Base-by-base conservation (phyloP, 2,888 invertebrate species). In the Phragmatobia fuliginosa region DNA sequence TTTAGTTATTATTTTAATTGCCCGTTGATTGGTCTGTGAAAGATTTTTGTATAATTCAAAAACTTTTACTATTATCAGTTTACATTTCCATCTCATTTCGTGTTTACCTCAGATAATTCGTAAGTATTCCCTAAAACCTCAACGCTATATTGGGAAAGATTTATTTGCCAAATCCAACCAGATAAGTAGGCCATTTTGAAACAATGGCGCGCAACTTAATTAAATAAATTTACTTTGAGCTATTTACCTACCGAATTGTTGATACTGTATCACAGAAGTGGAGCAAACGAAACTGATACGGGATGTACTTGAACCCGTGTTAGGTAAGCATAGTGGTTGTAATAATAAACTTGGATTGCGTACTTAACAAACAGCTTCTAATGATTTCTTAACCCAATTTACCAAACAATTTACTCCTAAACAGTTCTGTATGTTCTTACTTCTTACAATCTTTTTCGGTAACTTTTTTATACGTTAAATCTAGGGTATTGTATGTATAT, bases 311-410 rank as follows among this genome's bases (percentile, higher is more conserved):
- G 62, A 62, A 38, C 28, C 62, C 41, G 11, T 63, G 21, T 63
- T 49, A 32, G 14, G n/a, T 63, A 63, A 63, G n/a, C 32, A 49
- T 31, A 32, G 16, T n/a, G 32, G 32, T 45, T 45, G 14, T 49
- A 32, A 63, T 25, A 63, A 49, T 49, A 49, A 63, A 49, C 63
- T 63, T 45, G 45, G 10, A 62, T 62, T 45, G 45, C 31, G 31
- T 62, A 32, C 62, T 41, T 58, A 59, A 32, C 14, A 56, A 52
- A 56, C 25, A 38, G 31, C 59, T 38, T 38, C 62, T 45, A 45
- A 31, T 31, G 31, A 62, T 49, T 14, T 41, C 32, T 31, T n/a
- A 11, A 49, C 59, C 28, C 16, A 28, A 56, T 52, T 56, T 56
- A 56, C 28, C 28, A 25, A 56, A 56, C 28, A 56, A 28, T 16